Percentiles rank a stretch among this genome's conserved stretches.
phyloP scores from a whole-genome alignment of 2,888 invertebrate genomes.

The Parthenolecanium corni region DNA sequence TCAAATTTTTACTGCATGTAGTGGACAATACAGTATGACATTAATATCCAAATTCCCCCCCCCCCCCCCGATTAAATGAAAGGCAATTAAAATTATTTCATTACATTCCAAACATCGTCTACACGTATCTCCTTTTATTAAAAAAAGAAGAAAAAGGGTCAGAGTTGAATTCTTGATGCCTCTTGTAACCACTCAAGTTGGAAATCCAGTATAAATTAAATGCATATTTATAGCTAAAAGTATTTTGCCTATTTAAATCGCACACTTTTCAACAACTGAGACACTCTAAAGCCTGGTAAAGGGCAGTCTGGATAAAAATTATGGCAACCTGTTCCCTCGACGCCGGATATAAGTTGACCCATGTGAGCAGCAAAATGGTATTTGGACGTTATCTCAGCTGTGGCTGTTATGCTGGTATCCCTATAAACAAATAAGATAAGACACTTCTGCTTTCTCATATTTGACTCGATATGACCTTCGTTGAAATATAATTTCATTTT shows the following conservation, averaged over 20 bases:
- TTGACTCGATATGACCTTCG: no score
- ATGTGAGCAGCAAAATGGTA: conserved; percentile 57
- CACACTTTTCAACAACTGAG: conserved; percentile 51
- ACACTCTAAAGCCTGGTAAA: conserved; percentile 49
- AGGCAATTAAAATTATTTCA: no score
- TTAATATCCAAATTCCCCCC: neutral
- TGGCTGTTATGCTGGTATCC: conserved; percentile 50
- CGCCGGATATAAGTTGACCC: conserved; percentile 53
- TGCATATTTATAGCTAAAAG: no score
- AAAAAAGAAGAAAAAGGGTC: neutral
- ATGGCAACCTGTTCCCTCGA: conserved; percentile 55
- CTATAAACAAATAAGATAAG: conserved; percentile 39
- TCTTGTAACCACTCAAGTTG: conserved; percentile 5
- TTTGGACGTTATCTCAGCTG: conserved; percentile 51
- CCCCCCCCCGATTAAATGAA: no score
- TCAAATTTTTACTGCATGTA: no score
- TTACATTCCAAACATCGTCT: no score
- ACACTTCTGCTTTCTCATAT: no score
- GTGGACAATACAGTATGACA: no score
- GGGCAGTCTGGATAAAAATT: conserved; percentile 55
- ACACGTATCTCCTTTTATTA: no score
- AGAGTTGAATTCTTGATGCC: no score
- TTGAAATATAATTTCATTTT: neutral
- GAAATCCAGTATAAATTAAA: conserved; percentile 9
- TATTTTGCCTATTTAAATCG: conserved; percentile 30